Conservation (phyloP, 2,888 invertebrate species). For the Charanyca ferruginea region DNA sequence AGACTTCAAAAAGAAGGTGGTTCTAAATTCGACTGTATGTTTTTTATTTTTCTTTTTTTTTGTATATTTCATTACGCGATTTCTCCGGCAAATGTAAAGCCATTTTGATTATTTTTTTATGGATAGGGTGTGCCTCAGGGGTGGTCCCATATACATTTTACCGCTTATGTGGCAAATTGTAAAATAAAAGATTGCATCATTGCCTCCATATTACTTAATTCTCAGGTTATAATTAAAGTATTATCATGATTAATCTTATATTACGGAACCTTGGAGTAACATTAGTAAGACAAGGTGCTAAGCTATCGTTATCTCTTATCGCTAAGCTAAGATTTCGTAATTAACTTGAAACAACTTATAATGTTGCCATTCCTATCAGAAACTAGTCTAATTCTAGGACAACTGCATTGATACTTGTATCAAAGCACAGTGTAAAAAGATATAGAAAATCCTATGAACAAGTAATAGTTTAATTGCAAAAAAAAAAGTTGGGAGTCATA, state of each 20-base stretch:
- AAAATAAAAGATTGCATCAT: too few species aligned
- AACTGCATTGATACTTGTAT: constrained; percentile 36
- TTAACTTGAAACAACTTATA: constrained; percentile 18
- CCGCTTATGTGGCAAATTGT: too few species aligned
- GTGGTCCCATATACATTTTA: too few species aligned
- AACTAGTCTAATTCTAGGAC: constrained; percentile 44
- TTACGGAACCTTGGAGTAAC: neutral
- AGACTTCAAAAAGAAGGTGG: too few species aligned
- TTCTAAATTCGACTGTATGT: too few species aligned
- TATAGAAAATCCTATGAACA: neutral
- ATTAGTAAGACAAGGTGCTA: neutral
- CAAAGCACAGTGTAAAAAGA: neutral
- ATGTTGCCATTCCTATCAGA: neutral
- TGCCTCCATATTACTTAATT: too few species aligned
- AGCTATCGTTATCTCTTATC: constrained; percentile 49
- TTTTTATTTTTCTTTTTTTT: too few species aligned
- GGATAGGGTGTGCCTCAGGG: too few species aligned
- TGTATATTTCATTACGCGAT: too few species aligned
- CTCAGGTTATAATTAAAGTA: neutral
- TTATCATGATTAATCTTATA: neutral
- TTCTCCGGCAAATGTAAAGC: too few species aligned
- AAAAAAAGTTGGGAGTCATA: too few species aligned
- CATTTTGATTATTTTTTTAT: too few species aligned
- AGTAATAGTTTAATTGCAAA: neutral
- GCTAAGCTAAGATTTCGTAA: constrained; percentile 31